Conservation (phyloP, 1,140 invertebrate genomes). For the Thaumatotibia leucotreta region DNA sequence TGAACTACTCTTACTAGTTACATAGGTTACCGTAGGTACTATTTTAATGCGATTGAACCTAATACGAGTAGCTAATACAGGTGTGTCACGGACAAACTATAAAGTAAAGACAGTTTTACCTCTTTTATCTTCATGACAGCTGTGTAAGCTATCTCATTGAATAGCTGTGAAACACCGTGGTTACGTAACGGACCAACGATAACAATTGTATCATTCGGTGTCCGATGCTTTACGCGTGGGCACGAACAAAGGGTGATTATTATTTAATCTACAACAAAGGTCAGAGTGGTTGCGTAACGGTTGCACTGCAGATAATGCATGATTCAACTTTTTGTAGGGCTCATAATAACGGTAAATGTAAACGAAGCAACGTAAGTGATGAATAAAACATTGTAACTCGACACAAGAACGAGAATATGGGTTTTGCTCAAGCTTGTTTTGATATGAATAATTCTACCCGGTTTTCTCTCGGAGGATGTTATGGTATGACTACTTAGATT, state of each 20-base stretch:
- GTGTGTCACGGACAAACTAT: background rate
- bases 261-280: conserved; percentile 12
- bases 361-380: background rate
- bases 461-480: background rate
- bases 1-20: too few species aligned
- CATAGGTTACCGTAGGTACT: too few species aligned
- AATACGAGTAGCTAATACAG: background rate
- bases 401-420: background rate
- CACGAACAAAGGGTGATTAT: conserved; percentile 8
- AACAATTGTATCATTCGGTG: background rate
- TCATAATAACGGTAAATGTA: conserved; percentile 2
- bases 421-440: background rate
- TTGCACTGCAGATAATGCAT: conserved; percentile 4
- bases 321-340: conserved; percentile 10
- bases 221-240: background rate
- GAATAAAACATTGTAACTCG: conserved; percentile 5
- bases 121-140: background rate
- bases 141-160: background rate
- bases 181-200: background rate
- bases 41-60: background rate
- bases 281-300: conserved; percentile 5
- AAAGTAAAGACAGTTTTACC: background rate
- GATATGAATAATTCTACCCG: background rate
- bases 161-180: background rate
- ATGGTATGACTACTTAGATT: too few species aligned